phyloP scores from a whole-genome alignment of 2,113 vertebrate genomes.

The Emberiza fucata region DNA sequence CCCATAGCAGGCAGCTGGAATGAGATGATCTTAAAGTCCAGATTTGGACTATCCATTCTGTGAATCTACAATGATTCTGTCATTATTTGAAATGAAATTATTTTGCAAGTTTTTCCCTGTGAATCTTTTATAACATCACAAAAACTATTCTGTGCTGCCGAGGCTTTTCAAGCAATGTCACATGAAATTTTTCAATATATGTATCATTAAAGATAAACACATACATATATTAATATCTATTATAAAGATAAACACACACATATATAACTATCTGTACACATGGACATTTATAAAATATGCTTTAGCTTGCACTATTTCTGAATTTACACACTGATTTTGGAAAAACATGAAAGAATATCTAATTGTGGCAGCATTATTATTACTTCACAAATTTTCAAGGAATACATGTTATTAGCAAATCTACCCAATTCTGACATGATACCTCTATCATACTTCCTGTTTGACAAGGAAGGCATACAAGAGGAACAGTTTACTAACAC shows the following conservation, averaged over 20 bases:
- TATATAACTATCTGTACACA: neutral
- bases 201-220: neutral
- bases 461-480: neutral
- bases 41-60: neutral
- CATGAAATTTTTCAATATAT: neutral
- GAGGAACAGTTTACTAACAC: neutral
- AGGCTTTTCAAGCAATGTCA: neutral
- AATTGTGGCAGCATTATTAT: neutral
- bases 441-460: neutral
- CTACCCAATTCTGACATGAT: neutral
- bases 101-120: neutral
- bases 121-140: neutral
- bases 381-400: neutral
- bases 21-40: neutral
- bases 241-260: no score
- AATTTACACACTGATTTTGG: neutral
- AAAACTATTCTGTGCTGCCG: neutral
- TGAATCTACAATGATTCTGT: neutral
- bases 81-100: neutral
- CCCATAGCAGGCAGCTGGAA: neutral
- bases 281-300: neutral
- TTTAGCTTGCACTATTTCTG: neutral
- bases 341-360: neutral
- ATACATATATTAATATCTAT: accelerated
- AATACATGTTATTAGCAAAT: neutral